phyloP scores from a whole-genome alignment of 2,888 invertebrate species.

The Drosophila mulleri region DNA sequence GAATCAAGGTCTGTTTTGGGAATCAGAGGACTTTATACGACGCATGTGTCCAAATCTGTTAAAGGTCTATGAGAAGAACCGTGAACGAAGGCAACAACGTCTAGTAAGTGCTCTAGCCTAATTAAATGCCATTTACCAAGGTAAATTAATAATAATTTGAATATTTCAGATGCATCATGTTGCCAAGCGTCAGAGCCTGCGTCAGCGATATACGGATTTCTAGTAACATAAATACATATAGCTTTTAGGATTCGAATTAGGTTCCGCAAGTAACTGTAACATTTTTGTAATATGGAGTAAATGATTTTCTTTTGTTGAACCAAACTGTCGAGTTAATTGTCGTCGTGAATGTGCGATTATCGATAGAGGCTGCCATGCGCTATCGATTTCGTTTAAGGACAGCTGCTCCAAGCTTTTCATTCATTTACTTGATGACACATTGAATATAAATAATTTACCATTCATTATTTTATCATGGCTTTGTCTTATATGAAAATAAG shows the following conservation, averaged over 20 bases:
- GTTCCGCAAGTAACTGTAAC: conserved; percentile 69
- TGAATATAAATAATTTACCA: background rate
- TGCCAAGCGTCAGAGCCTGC: conserved; percentile 79
- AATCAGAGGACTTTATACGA: conserved; percentile 74
- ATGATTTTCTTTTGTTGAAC: conserved; percentile 78
- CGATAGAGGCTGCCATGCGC: conserved; percentile 3
- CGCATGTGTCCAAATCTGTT: conserved; percentile 77
- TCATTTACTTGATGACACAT: background rate
- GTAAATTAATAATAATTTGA: background rate
- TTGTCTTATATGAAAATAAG: background rate
- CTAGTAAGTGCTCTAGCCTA: conserved; percentile 59
- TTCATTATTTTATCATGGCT: background rate
- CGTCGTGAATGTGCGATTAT: background rate
- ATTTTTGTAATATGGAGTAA: conserved; percentile 77
- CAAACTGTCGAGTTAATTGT: conserved; percentile 14
- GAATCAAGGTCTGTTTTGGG: conserved; percentile 77
- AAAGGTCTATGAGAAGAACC: conserved; percentile 74
- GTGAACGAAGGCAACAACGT: conserved; percentile 76
- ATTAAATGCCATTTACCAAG: background rate
- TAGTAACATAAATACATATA: conserved; percentile 58
- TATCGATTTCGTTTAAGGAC: background rate
- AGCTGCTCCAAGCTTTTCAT: background rate
- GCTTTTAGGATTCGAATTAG: conserved; percentile 61
- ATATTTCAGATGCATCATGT: conserved; percentile 78
- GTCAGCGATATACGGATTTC: conserved; percentile 81